phyloP scores from a whole-genome alignment of 92 coral and sea anemone species.

The Anthopleura xanthogrammica region DNA sequence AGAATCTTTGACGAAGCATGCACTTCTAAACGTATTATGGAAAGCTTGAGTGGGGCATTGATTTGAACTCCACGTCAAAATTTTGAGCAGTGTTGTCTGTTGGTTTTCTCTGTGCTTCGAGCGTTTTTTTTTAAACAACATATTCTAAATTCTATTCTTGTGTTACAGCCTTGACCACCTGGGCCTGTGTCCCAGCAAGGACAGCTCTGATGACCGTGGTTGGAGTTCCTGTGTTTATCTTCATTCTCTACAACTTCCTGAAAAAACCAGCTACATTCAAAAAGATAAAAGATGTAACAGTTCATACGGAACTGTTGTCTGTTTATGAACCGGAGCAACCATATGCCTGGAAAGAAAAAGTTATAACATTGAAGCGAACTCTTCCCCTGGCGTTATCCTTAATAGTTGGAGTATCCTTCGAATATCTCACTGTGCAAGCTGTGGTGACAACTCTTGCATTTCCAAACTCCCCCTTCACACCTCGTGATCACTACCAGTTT shows the following conservation, averaged over 20 bases:
- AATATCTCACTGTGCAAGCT: conserved; percentile 61
- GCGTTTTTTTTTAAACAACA: too few species aligned
- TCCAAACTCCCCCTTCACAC: conserved; percentile 64
- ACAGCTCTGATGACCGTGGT: conserved; percentile 52
- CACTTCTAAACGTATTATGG: too few species aligned
- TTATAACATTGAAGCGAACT: conserved; percentile 26
- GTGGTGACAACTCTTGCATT: conserved; percentile 72
- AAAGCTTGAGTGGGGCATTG: too few species aligned
- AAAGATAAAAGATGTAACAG: background rate
- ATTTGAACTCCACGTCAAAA: too few species aligned
- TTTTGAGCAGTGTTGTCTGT: too few species aligned
- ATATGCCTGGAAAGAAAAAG: conserved; percentile 49
- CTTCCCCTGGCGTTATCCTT: conserved; percentile 38
- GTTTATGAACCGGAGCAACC: conserved; percentile 8
- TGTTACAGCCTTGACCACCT: conserved; percentile 60
- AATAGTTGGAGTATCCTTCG: conserved; percentile 54
- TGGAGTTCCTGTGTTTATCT: conserved; percentile 45
- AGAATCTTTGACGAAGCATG: too few species aligned
- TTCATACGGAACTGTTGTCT: conserved; percentile 18
- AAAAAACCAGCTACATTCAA: conserved; percentile 22
- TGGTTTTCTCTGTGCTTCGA: too few species aligned
- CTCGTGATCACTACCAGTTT: conserved; percentile 64
- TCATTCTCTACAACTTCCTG: conserved; percentile 42
- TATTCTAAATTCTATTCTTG: background rate
- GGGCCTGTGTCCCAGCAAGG: conserved; percentile 60